Evolutionary conservation across 2,113 vertebrate species (phyloP), one percentile per base, ranked within the genome.

Genomic region (Semicossyphus pulcher): DNA sequence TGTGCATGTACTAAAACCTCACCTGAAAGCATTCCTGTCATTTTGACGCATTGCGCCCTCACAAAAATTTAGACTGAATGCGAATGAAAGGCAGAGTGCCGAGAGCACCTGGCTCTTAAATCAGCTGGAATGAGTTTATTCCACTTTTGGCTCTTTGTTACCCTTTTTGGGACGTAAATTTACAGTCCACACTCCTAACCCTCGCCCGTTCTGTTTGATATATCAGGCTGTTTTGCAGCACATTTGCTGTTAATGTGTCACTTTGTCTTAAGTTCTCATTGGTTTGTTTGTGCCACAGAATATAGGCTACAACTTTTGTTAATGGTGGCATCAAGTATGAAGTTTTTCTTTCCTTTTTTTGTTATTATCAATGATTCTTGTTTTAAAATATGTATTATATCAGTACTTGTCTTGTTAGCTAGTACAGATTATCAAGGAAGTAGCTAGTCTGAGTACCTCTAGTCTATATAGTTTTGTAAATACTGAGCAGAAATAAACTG

Each of bases 371-470:
- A 48, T 90, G 74, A 80, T 81, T 62, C 20, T 88, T 76, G 80
- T 81, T 90, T 88, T 59, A n/a, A 59, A 62, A 60, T 85, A 75
- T 88, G 79, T 88, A 89, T 81, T 86, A 88, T 89, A 91, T 89
- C 60, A 85, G 83, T 89, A 90, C 83, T 83, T 90, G 92, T 91
- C 88, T 91, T 90, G 89, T 90, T 93, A 91, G 80, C 54, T 87
- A 91, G 91, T 91, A 85, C 86, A 85, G 73, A 81, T 73, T 85
- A 88, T 87, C 85, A 84, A 89, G 80, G 76, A 91, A 90, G 89
- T 93, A 94, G 90, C 72, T 90, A 85, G 87, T 92, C 86, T 73
- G 51, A 89, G 91, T 92, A 92, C 88, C 83, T 88, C 85, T 92
- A 90, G 89, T 91, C 83, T 87, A 86, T 84, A 72, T 90, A 86